These are phyloP conservation scores for Oreocharis arfaki DNA, from an alignment of 2,113 vertebrate genomes.

Conservation along the genomic window DNA sequence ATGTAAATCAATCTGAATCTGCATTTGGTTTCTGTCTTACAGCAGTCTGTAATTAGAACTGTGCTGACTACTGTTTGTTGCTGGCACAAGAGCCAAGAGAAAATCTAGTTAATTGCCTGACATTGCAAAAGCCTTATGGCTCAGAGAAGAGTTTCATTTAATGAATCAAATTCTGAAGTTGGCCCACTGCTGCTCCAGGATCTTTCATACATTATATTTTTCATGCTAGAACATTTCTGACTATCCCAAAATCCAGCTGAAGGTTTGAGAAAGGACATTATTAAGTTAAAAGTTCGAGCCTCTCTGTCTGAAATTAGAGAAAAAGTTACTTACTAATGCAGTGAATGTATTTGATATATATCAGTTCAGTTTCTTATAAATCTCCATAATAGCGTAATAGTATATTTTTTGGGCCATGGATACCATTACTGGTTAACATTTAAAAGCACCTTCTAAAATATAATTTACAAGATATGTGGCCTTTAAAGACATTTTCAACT, in stretches of 20 bases:
- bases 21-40: not conserved
- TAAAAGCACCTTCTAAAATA: not conserved
- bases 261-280: not conserved
- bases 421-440: not conserved
- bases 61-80: not conserved
- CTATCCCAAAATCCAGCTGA: not conserved
- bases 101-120: constrained; percentile 13
- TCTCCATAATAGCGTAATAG: not conserved
- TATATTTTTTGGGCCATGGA: not conserved
- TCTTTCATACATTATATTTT: not conserved
- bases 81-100: not conserved
- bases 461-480: not conserved
- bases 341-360: not conserved
- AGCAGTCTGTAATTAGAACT: constrained; percentile 1
- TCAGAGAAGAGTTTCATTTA: not conserved
- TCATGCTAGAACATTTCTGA: not conserved
- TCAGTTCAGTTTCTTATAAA: not conserved
- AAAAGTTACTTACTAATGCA: not conserved
- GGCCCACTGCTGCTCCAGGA: not conserved
- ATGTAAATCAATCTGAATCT: constrained; percentile 27
- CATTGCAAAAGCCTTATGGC: not conserved
- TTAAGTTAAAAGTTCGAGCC: not conserved
- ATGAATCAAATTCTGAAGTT: not conserved
- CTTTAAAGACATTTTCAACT: constrained; percentile 18
- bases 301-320: not conserved